Conservation (phyloP, 2,797 vertebrate species). For the Sebastes iracundus region DNA sequence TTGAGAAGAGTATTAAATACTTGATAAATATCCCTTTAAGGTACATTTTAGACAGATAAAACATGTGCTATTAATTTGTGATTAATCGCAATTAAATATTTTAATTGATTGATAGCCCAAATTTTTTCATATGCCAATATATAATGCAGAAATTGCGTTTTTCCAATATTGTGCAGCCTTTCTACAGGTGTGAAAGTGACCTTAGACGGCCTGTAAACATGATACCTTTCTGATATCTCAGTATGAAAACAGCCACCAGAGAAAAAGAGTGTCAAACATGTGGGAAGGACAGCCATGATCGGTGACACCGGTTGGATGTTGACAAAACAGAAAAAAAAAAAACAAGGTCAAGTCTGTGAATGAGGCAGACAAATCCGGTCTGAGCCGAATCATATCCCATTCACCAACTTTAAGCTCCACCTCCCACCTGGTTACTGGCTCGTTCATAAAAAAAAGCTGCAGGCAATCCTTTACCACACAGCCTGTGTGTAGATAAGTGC, state of each 20-base stretch:
- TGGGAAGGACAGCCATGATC: not conserved
- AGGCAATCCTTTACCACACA: slow-evolving; percentile 35
- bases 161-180: accelerated
- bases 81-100: too few relatives aligned
- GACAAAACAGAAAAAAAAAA: not conserved
- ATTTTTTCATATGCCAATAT: too few relatives aligned
- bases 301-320: not conserved
- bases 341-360: slow-evolving; percentile 32
- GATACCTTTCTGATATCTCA: not conserved
- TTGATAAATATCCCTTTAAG: too few relatives aligned
- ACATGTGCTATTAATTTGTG: accelerated
- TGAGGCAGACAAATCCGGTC: slow-evolving; percentile 25
- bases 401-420: slow-evolving; percentile 31
- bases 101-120: accelerated
- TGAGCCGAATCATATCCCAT: slow-evolving; percentile 30
- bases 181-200: not conserved
- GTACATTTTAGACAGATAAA: too few relatives aligned
- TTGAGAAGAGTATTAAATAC: too few relatives aligned
- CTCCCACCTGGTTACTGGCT: slow-evolving; percentile 14
- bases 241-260: slow-evolving; percentile 3
- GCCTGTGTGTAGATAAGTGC: slow-evolving; percentile 40
- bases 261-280: not conserved
- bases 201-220: not conserved
- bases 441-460: slow-evolving; percentile 23
- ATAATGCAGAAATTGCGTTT: too few relatives aligned